These are phyloP conservation scores for Rallus limicola DNA, from an alignment of 2,113 vertebrate genomes.

Conservation along the genomic window DNA sequence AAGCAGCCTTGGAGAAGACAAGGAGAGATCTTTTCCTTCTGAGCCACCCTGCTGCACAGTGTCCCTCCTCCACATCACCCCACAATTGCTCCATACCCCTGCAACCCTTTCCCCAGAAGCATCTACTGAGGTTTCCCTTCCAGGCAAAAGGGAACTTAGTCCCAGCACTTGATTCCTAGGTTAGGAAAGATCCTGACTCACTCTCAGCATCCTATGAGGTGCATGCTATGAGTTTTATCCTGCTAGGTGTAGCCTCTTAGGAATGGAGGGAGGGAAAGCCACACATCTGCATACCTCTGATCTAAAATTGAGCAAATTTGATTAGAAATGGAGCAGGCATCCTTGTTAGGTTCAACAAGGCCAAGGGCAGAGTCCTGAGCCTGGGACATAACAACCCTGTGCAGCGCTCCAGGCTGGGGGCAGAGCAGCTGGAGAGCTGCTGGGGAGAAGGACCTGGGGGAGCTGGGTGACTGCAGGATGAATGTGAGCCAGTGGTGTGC, in stretches of 20 bases:
- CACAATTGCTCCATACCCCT: neutral
- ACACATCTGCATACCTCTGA: neutral
- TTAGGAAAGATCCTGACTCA: neutral
- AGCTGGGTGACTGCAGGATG: too few relatives aligned
- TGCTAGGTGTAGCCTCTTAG: neutral
- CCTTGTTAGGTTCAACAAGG: too few relatives aligned
- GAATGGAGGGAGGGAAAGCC: neutral
- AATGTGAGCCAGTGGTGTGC: too few relatives aligned
- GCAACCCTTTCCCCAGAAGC: neutral
- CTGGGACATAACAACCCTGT: too few relatives aligned
- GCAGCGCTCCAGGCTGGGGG: too few relatives aligned
- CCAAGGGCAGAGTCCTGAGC: too few relatives aligned
- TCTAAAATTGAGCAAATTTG: neutral
- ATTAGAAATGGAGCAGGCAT: neutral
- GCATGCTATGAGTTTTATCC: neutral
- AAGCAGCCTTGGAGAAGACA: neutral
- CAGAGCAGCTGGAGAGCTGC: too few relatives aligned
- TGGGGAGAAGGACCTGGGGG: too few relatives aligned
- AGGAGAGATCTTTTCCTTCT: neutral
- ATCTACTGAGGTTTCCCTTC: neutral
- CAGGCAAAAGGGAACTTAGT: neutral
- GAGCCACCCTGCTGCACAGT: accelerated
- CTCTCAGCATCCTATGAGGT: neutral
- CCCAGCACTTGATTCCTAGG: neutral
- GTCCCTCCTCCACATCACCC: neutral